Conservation (phyloP, 2,888 invertebrate species). For the Oscheius onirici region DNA sequence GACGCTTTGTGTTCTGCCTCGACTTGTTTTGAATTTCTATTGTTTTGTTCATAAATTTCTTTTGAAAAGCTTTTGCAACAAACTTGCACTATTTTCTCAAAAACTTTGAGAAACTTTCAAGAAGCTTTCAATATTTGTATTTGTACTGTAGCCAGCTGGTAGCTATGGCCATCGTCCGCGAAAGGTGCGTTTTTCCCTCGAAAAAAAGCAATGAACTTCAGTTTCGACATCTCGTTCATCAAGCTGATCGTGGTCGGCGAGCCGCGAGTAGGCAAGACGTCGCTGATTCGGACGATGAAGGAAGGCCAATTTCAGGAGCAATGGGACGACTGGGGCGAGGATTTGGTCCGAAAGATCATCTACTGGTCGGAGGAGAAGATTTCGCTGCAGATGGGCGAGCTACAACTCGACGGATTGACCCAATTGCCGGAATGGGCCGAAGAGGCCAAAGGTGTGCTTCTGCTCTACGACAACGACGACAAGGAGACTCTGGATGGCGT, state of each 20-base stretch:
- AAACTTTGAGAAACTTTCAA: no score
- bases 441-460: background rate
- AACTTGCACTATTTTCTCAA: no score
- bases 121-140: no score
- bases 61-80: no score
- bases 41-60: no score
- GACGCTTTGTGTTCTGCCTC: no score
- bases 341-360: constrained; percentile 3
- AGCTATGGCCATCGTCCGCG: no score
- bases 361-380: constrained; percentile 10
- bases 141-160: no score
- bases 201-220: background rate
- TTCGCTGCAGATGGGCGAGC: constrained; percentile 11
- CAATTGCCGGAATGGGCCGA: constrained; percentile 2
- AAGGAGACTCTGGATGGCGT: background rate
- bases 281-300: constrained; percentile 22
- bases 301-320: constrained; percentile 6
- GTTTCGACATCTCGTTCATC: background rate
- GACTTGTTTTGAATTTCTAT: no score
- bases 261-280: constrained; percentile 13
- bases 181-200: no score
- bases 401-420: background rate
- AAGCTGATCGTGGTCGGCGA: constrained; percentile 18
- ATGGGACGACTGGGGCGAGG: constrained; percentile 9
- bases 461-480: constrained; percentile 8